Evolutionary conservation across 2,888 invertebrate species (phyloP).

Genomic region (Pimpla rufipes): DNA sequence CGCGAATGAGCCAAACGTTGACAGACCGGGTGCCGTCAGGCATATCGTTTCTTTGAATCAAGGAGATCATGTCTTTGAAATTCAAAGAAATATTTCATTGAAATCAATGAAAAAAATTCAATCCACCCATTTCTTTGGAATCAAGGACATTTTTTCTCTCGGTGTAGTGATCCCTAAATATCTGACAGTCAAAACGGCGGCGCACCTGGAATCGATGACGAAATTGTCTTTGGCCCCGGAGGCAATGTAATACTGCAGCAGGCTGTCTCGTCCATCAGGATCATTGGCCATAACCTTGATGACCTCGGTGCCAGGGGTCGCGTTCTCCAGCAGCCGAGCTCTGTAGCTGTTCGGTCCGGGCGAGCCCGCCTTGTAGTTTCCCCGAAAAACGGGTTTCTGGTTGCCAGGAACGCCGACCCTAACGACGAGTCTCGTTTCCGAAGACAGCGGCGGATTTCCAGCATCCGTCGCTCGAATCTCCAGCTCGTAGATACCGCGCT

Average conservation of each 20-base stretch:
- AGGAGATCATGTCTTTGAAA: no score
- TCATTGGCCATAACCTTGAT: slow-evolving; percentile 91
- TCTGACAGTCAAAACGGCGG: not conserved
- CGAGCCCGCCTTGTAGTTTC: slow-evolving; percentile 88
- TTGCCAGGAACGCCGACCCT: slow-evolving; percentile 93
- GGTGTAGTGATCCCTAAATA: no score
- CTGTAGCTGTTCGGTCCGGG: slow-evolving; percentile 91
- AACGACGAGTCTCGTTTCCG: slow-evolving; percentile 89
- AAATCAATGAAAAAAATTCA: no score
- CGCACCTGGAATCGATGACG: slow-evolving; percentile 89
- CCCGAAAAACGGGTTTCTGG: slow-evolving; percentile 92
- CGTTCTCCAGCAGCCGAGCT: slow-evolving; percentile 90
- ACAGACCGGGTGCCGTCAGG: no score
- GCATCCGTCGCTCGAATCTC: slow-evolving; percentile 90
- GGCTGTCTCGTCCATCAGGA: slow-evolving; percentile 91
- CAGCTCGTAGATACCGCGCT: slow-evolving; percentile 91
- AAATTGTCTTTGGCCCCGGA: slow-evolving; percentile 92
- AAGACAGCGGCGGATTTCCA: slow-evolving; percentile 89
- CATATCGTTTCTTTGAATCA: no score
- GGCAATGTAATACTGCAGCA: slow-evolving; percentile 90
- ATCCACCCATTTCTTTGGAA: no score
- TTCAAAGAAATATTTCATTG: no score
- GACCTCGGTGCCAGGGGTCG: slow-evolving; percentile 89
- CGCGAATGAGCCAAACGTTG: no score
- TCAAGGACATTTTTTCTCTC: no score